phyloP scores from a whole-genome alignment of 2,888 invertebrate genomes.

The Drosophila robusta region DNA sequence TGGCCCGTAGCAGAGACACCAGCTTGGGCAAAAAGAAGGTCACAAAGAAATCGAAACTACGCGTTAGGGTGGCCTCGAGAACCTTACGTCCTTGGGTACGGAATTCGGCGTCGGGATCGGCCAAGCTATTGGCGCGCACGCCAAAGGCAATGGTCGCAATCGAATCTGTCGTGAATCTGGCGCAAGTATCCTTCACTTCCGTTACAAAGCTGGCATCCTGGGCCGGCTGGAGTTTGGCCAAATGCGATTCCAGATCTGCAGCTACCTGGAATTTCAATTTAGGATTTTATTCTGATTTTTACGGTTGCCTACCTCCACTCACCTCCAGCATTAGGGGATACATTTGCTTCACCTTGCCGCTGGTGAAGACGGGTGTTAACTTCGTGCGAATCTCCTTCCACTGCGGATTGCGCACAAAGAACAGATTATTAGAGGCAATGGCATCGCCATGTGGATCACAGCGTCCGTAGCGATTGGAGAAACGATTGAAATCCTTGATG shows the following conservation, averaged over 20 bases:
- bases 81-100: conserved; percentile 70
- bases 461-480: conserved; percentile 77
- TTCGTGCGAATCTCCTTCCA: conserved; percentile 85
- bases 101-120: conserved; percentile 82
- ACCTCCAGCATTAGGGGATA: conserved; percentile 83
- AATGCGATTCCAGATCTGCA: conserved; percentile 67
- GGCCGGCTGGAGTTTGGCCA: conserved; percentile 35
- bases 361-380: conserved; percentile 85
- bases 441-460: conserved; percentile 82
- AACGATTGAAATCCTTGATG: conserved; percentile 85
- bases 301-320: conserved; percentile 63
- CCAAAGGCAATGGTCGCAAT: conserved; percentile 84
- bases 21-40: conserved; percentile 82
- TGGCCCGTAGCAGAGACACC: conserved; percentile 67
- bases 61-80: conserved; percentile 59
- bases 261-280: conserved; percentile 63
- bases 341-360: conserved; percentile 84
- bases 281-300: background rate
- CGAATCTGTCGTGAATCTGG: conserved; percentile 81
- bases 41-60: conserved; percentile 76
- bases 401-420: conserved; percentile 84
- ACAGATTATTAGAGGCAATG: conserved; percentile 84
- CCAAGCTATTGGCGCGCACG: conserved; percentile 78
- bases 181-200: conserved; percentile 80
- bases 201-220: conserved; percentile 41